These are phyloP conservation scores for Petrocephalus microphthalmus DNA, from an alignment of 2,113 vertebrate species.

Conservation along the genomic window DNA sequence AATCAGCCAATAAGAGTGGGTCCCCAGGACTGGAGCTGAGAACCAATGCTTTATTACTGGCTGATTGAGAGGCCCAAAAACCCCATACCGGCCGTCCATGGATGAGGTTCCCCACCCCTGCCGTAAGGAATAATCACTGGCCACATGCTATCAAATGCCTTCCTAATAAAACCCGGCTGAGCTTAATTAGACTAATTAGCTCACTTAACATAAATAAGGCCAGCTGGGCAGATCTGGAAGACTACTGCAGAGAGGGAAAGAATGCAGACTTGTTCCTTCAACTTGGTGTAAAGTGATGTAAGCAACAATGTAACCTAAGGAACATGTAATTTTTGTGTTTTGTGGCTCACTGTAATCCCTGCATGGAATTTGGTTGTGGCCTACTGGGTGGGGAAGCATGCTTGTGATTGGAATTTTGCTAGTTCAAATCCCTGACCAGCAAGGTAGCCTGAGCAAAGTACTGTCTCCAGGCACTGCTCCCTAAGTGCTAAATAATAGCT, in stretches of 20 bases:
- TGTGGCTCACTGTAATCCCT: neutral
- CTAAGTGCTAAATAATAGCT: too few relatives aligned
- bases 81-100: too few relatives aligned
- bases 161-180: neutral
- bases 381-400: too few relatives aligned
- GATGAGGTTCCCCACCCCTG: too few relatives aligned
- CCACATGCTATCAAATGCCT: neutral
- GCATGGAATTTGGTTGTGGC: neutral
- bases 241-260: neutral
- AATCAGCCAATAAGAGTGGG: too few relatives aligned
- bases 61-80: too few relatives aligned
- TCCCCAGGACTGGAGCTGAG: too few relatives aligned
- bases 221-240: neutral
- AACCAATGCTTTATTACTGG: too few relatives aligned
- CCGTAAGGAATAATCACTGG: neutral
- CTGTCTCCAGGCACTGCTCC: too few relatives aligned
- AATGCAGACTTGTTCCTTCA: neutral
- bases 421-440: too few relatives aligned
- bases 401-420: too few relatives aligned
- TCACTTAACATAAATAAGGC: constrained; percentile 1
- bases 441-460: too few relatives aligned
- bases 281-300: neutral
- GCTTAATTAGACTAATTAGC: neutral
- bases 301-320: neutral
- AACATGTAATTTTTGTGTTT: neutral